Evolutionary conservation across 1,140 invertebrate genomes (phyloP).

Genomic region (Cylas formicarius): DNA sequence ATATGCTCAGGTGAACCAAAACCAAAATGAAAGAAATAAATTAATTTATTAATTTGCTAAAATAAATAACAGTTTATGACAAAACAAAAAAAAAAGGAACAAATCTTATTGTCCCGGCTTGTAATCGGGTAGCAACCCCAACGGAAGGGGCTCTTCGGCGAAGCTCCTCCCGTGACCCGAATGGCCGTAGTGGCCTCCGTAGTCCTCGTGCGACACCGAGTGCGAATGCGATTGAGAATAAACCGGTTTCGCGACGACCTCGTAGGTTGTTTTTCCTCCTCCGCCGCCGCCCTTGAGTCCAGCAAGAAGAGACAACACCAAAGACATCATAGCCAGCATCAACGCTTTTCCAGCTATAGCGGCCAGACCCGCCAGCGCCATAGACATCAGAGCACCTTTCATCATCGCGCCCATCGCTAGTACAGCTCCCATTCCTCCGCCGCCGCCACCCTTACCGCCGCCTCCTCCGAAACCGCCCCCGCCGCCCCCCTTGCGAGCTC

Average conservation of each 20-base stretch:
- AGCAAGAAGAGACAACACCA: constrained; percentile 64
- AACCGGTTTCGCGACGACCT: constrained; percentile 72
- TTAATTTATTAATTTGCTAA: too few species aligned
- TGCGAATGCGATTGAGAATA: constrained; percentile 65
- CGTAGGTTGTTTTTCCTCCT: constrained; percentile 69
- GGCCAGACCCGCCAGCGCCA: constrained; percentile 66
- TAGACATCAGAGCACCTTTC: constrained; percentile 64
- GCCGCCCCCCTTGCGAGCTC: constrained; percentile 28
- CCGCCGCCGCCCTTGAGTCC: constrained; percentile 63
- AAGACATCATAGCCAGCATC: constrained; percentile 64
- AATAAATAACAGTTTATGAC: too few species aligned
- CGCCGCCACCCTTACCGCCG: constrained; percentile 47
- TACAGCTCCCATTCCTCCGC: constrained; percentile 48
- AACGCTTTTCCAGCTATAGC: constrained; percentile 71
- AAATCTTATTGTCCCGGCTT: constrained; percentile 24
- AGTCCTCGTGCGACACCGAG: constrained; percentile 54
- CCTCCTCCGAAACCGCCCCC: constrained; percentile 46
- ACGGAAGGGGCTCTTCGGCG: constrained; percentile 38
- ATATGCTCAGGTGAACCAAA: too few species aligned
- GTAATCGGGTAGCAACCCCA: constrained; percentile 36
- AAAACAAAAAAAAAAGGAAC: constrained; percentile 8
- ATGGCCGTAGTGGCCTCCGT: constrained; percentile 48
- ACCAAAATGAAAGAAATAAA: too few species aligned
- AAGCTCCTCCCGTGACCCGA: constrained; percentile 50
- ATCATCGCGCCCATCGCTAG: constrained; percentile 55